phyloP scores from a whole-genome alignment of 2,113 vertebrate species.

The Pao palembangensis region DNA sequence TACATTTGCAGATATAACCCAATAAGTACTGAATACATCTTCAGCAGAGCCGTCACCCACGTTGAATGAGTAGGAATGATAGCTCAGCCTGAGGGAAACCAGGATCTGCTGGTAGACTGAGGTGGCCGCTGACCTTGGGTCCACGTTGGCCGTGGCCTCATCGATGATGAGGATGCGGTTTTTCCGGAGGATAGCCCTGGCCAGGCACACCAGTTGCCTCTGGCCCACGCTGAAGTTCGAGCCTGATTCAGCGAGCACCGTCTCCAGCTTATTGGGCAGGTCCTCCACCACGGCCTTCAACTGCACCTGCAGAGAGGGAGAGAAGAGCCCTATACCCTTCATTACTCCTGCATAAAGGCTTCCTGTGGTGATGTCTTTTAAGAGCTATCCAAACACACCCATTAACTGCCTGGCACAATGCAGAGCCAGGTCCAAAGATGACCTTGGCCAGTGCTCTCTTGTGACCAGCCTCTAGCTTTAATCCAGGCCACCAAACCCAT shows the following conservation, averaged over 20 bases:
- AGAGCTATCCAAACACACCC: slow-evolving; percentile 75
- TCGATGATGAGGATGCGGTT: slow-evolving; percentile 93
- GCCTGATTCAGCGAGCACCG: slow-evolving; percentile 88
- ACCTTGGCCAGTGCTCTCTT: slow-evolving; percentile 75
- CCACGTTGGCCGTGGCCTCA: slow-evolving; percentile 96
- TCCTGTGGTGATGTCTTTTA: slow-evolving; percentile 70
- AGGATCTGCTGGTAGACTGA: neutral
- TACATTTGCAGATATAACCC: too few relatives aligned
- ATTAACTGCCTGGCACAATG: slow-evolving; percentile 72
- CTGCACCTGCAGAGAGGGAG: slow-evolving; percentile 83
- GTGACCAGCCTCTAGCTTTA: slow-evolving; percentile 78
- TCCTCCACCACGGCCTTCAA: slow-evolving; percentile 90
- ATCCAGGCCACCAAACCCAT: slow-evolving; percentile 76
- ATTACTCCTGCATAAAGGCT: slow-evolving; percentile 69
- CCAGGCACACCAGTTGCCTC: slow-evolving; percentile 90
- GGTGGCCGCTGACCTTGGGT: slow-evolving; percentile 72
- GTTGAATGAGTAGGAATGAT: too few relatives aligned
- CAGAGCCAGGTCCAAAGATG: slow-evolving; percentile 71
- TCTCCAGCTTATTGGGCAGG: slow-evolving; percentile 88
- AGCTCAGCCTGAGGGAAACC: too few relatives aligned
- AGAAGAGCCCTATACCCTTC: slow-evolving; percentile 62
- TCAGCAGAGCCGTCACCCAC: too few relatives aligned
- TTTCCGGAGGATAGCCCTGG: slow-evolving; percentile 89
- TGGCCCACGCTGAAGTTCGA: slow-evolving; percentile 98
- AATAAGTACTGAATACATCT: too few relatives aligned